These are phyloP conservation scores for Hermaeophaga mercurialis DNA, from an alignment of 2,888 invertebrate species.

Conservation along the genomic window DNA sequence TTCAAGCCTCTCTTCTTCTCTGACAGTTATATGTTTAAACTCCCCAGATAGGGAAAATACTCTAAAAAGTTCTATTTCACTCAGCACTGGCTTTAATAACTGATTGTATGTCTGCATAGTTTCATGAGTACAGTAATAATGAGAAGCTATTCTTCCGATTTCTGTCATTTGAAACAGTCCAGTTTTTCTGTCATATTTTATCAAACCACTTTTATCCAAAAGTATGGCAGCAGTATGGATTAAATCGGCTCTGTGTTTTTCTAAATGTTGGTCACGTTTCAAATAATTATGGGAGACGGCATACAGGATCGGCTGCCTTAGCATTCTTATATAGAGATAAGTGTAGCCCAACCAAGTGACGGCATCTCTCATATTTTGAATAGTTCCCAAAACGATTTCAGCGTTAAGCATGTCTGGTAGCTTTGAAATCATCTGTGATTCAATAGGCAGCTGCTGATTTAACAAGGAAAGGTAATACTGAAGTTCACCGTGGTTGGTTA, in stretches of 20 bases:
- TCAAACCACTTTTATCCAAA: constrained; percentile 91
- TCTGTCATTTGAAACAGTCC: constrained; percentile 83
- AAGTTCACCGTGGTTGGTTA: constrained; percentile 97
- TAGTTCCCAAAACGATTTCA: constrained; percentile 94
- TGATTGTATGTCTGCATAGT: constrained; percentile 98
- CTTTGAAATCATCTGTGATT: constrained; percentile 92
- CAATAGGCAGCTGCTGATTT: constrained; percentile 98
- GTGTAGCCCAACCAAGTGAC: constrained; percentile 96
- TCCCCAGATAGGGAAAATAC: constrained; percentile 99
- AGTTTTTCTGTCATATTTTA: constrained; percentile 95
- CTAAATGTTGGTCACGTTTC: constrained; percentile 83
- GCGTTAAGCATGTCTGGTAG: constrained; percentile 97
- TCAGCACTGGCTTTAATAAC: constrained; percentile 91
- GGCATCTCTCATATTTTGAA: constrained; percentile 85
- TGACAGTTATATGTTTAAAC: constrained; percentile 89
- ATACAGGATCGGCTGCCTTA: constrained; percentile 87
- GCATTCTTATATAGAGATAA: constrained; percentile 85
- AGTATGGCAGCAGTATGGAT: constrained; percentile 93
- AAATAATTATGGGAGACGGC: constrained; percentile 81
- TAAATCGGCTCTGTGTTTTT: constrained; percentile 90
- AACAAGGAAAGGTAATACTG: constrained; percentile 97
- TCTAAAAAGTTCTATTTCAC: constrained; percentile 95
- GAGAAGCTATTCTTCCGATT: constrained; percentile 95
- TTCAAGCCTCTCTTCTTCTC: constrained; percentile 97
- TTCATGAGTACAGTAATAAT: constrained; percentile 97